These are phyloP conservation scores for Pseudococcus longispinus DNA, from an alignment of 2,888 invertebrate species.

Conservation along the genomic window DNA sequence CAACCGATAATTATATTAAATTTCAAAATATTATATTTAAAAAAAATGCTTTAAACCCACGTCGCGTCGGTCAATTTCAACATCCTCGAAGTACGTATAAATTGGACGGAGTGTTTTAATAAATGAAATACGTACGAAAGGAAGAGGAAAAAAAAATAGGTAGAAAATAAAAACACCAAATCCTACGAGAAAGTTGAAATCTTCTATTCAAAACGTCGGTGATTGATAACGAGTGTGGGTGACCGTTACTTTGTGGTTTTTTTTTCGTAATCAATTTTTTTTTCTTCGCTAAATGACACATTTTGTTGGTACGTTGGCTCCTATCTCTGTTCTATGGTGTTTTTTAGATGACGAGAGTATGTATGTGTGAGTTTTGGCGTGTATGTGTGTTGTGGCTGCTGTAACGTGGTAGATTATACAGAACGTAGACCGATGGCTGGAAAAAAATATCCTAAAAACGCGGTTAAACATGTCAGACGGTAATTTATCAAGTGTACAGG, in stretches of 20 bases:
- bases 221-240: constrained; percentile 39
- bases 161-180: constrained; percentile 11
- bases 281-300: not conserved
- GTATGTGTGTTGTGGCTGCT: not conserved
- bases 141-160: not conserved
- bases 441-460: not conserved
- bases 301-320: not conserved
- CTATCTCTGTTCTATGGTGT: not conserved
- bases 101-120: not conserved
- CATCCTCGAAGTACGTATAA: not conserved
- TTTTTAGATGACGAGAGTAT: not conserved
- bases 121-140: not conserved
- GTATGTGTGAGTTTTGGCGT: not conserved
- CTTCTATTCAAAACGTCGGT: not conserved
- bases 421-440: not conserved
- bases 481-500: not conserved
- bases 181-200: constrained; percentile 32
- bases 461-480: not conserved
- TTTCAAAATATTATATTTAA: not conserved
- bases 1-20: constrained; percentile 21
- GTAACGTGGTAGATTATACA: not conserved
- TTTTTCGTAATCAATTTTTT: constrained; percentile 5
- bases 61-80: constrained; percentile 12
- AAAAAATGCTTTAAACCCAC: not conserved
- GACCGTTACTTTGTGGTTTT: constrained; percentile 33